phyloP scores from a whole-genome alignment of 2,113 vertebrate genomes.

The Percina caprodes region DNA sequence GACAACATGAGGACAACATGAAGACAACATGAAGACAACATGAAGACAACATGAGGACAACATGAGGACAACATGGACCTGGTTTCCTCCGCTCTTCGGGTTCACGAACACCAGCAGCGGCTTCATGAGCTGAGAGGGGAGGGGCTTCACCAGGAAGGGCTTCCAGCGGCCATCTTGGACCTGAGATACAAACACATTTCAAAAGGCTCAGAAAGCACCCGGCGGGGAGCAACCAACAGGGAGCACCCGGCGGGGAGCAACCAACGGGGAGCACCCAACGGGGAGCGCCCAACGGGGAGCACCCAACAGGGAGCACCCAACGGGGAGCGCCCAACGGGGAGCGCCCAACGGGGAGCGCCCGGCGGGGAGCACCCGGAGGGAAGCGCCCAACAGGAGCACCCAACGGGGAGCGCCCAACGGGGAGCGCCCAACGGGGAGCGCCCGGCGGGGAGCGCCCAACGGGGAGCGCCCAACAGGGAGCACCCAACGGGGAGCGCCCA shows the following conservation, averaged over 20 bases:
- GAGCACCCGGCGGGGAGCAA: rapidly evolving
- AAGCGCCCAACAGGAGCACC: rapidly evolving
- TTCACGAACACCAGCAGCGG: constrained; percentile 98
- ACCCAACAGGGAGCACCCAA: rapidly evolving
- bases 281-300: too few species aligned
- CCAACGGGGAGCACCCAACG: too few species aligned
- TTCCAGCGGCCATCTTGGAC: constrained; percentile 92
- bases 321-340: rapidly evolving
- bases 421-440: too few species aligned
- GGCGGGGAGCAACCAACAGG: rapidly evolving
- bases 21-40: too few species aligned
- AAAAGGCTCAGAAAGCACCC: too few species aligned
- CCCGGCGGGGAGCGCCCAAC: rapidly evolving
- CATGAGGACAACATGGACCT: too few species aligned
- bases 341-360: too few species aligned
- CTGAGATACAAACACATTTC: constrained; percentile 14
- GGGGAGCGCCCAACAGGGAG: too few species aligned
- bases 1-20: too few species aligned
- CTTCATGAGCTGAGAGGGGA: constrained; percentile 96
- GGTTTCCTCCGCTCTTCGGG: constrained; percentile 97
- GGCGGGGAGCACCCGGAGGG: too few species aligned
- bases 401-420: too few species aligned
- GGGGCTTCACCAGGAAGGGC: constrained; percentile 93
- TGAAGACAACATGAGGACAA: too few species aligned
- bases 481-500: rapidly evolving